Evolutionary conservation across 2,113 vertebrate species (phyloP), one percentile per base, ranked within the genome.

Genomic region (Antennarius striatus): DNA sequence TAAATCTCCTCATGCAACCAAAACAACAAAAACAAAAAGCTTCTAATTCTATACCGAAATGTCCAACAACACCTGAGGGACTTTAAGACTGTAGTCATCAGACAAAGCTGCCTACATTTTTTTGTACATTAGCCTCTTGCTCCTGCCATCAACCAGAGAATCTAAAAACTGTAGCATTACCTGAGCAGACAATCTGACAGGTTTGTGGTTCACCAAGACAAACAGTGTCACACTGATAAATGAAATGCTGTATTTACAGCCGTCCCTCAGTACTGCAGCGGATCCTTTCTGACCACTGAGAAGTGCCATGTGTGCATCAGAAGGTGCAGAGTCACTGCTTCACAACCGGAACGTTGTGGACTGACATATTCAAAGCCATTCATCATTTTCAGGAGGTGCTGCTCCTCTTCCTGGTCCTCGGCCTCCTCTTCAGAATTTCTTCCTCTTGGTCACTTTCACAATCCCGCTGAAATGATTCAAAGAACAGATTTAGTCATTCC

Each of bases 361-460:
- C 15, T 0, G 46, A 65, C 59, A 56, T 16, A 15, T 13, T 71
- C 28, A n/a, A 16, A 4, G 30, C 3, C 52, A 15, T 15, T 10
- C 47, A 42, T 28, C 17, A n/a, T 1, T 65, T 30, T 93, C 92
- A 98, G 29, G 94, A 96, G 63, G 95, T 91, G 77, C 94, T 97
- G 89, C 95, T 96, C 83, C 95, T 94, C 83, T 95, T 95, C 76
- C 95, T 93, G 53, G 88, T 86, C 61, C 71, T 91, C 14, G 88
- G 86, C 68, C 85, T 93, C 68, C 83, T 94, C 73, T 75, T 91
- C 9, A 92, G 12, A 1, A 89, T 77, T 61, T 95, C 95, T 67
- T 95, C 95, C 48, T 98, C 96, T 6, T 90, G 86, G 87, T 99
- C 96, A 42, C 96, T 98, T 85, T 96, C 95, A 76, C 94, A 96